These are phyloP conservation scores for Pandemis cinnamomeana DNA, from an alignment of 2,888 invertebrate species.

Conservation along the genomic window DNA sequence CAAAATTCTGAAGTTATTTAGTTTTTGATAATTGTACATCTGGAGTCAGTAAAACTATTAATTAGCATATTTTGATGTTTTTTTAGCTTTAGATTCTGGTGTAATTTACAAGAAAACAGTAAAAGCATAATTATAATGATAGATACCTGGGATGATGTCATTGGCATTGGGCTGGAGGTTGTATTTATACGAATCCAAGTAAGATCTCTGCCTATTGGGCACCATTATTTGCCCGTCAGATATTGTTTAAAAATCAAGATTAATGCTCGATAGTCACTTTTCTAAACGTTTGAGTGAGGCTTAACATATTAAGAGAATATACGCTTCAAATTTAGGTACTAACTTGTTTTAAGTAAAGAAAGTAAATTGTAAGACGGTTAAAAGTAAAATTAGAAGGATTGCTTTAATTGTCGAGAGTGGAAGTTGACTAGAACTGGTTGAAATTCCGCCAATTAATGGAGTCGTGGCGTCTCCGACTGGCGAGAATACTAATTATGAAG, in stretches of 20 bases:
- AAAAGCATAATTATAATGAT: no score
- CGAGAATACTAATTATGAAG: slow-evolving; percentile 69
- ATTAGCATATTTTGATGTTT: no score
- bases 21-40: no score
- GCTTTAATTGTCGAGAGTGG: slow-evolving; percentile 65
- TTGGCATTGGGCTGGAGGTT: background rate
- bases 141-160: background rate
- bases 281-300: background rate
- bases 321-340: slow-evolving; percentile 7
- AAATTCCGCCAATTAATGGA: slow-evolving; percentile 74
- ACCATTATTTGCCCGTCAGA: background rate
- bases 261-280: background rate
- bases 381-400: slow-evolving; percentile 60
- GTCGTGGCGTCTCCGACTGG: slow-evolving; percentile 55
- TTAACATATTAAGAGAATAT: slow-evolving; percentile 18
- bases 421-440: slow-evolving; percentile 63
- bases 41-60: no score
- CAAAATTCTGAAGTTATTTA: no score
- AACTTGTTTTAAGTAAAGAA: slow-evolving; percentile 30
- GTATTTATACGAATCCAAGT: background rate
- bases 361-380: slow-evolving; percentile 50
- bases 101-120: no score
- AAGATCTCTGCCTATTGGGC: background rate
- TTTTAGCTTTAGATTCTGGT: no score
- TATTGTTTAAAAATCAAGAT: background rate